Base-by-base conservation (phyloP, 2,888 invertebrate species). In the Cheilosia urbana region DNA sequence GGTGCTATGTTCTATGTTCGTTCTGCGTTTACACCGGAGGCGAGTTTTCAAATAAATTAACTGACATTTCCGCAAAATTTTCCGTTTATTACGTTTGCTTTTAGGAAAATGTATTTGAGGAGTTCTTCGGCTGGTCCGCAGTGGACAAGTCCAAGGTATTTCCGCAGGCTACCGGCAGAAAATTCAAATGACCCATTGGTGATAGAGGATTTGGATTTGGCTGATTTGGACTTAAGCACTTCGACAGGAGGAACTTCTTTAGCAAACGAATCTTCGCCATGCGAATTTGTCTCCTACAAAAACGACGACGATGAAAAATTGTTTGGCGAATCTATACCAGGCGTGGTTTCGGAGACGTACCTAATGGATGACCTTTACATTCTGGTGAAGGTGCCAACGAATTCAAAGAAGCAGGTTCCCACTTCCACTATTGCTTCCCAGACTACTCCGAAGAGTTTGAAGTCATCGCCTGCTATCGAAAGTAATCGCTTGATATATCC, bases 341-440 rank as follows among this genome's bases (percentile, higher is more conserved):
- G 89, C 9, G 89, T 88, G 47, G 88, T 92, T 0, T 90, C 91
- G 6, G 90, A 91, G 82, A 89, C 91, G 47, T 91, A 90, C 63
- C 80, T 90, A 27, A 88, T 91, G 71, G 91, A 91, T 75, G 90
- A 91, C 88, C 89, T 91, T 75, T 91, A 88, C 37, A 91, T 91
- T n/a, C 87, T 91, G 73, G 91, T 92, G 11, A 91, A 91, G 78
- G 89, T 91, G 88, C 90, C 91, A 6, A 81, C 66, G 2, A 57
- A 72, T 21, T 15, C 53, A 1, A 60, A 17, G 9, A 76, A 63
- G 1, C 24, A 62, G 3, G 30, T 62, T 0, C 21, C 2, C 2
- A 51, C 58, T 2, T 17, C 49, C 0, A 63, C 40, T 0, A 24
- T 49, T 1, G 47, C 45, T 11, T 49, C 57, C 7, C 77, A 77